A percentile compares a stretch with the other conserved stretches of the same genome.
Conservation (phyloP, 2,888 invertebrate genomes). For the Drosophila paracracens region DNA sequence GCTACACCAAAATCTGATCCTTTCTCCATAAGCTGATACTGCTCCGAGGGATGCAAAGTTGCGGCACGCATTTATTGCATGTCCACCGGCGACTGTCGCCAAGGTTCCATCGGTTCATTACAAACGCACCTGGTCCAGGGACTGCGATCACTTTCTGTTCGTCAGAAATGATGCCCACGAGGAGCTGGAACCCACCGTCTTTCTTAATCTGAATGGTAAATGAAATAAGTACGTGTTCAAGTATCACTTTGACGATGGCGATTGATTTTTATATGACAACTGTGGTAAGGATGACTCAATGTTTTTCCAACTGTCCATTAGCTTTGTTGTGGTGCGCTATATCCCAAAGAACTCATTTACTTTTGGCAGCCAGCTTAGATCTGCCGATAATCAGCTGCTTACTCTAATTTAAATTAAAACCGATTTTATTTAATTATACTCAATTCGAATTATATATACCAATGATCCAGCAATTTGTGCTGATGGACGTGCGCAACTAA, state of each 20-base stretch:
- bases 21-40: constrained; percentile 31
- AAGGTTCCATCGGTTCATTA: constrained; percentile 87
- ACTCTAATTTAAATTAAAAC: not conserved
- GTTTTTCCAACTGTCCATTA: constrained; percentile 80
- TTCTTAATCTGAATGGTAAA: constrained; percentile 89
- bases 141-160: constrained; percentile 93
- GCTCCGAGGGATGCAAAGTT: constrained; percentile 16
- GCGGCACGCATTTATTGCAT: constrained; percentile 94
- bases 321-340: constrained; percentile 94
- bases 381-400: constrained; percentile 85
- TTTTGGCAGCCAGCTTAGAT: constrained; percentile 96
- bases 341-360: constrained; percentile 90
- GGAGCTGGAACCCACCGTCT: constrained; percentile 91
- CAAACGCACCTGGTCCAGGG: constrained; percentile 96
- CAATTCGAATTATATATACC: constrained; percentile 92
- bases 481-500: constrained; percentile 87
- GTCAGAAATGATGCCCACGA: constrained; percentile 92
- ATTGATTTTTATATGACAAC: constrained; percentile 98
- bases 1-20: constrained; percentile 1
- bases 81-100: constrained; percentile 89
- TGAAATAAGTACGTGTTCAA: constrained; percentile 92
- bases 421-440: not conserved
- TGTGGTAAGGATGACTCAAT: constrained; percentile 93
- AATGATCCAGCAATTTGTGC: constrained; percentile 92
- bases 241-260: constrained; percentile 92